phyloP scores from a whole-genome alignment of 2,113 vertebrate species.

The Dissostichus mawsoni region DNA sequence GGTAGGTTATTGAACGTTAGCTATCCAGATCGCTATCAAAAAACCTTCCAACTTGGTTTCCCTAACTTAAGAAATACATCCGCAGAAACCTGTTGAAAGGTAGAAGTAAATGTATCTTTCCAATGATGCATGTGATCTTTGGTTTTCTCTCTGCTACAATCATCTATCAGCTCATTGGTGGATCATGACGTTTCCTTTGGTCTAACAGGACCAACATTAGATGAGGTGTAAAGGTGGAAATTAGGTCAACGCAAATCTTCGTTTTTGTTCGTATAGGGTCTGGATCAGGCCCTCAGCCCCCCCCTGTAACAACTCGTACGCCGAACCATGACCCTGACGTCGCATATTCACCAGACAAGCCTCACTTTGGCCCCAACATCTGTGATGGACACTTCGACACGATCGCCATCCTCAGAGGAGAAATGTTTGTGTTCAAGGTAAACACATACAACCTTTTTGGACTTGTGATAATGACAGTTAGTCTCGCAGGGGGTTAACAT shows the following conservation, averaged over 20 bases:
- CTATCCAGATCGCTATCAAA: background rate
- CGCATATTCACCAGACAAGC: conserved; percentile 76
- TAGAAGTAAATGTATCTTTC: background rate
- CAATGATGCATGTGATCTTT: background rate
- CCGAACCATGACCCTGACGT: conserved; percentile 67
- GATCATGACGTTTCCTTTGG: background rate
- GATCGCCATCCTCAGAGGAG: conserved; percentile 89
- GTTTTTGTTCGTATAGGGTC: conserved; percentile 66
- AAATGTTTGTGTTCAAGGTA: conserved; percentile 96
- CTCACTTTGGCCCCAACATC: conserved; percentile 87
- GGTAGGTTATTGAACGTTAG: conserved; percentile 66
- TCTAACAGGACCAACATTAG: background rate
- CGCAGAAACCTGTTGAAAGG: background rate
- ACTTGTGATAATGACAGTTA: background rate
- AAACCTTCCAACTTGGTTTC: background rate
- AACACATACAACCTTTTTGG: background rate
- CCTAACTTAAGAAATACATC: background rate
- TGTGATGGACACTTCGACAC: conserved; percentile 94
- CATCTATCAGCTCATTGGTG: background rate
- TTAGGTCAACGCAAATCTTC: background rate
- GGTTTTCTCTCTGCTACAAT: background rate
- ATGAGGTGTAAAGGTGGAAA: background rate
- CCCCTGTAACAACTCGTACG: conserved; percentile 70
- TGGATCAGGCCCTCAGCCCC: conserved; percentile 67
- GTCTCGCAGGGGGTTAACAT: background rate